phyloP scores from a whole-genome alignment of 2,113 vertebrate genomes.

The Dicentrarchus labrax region DNA sequence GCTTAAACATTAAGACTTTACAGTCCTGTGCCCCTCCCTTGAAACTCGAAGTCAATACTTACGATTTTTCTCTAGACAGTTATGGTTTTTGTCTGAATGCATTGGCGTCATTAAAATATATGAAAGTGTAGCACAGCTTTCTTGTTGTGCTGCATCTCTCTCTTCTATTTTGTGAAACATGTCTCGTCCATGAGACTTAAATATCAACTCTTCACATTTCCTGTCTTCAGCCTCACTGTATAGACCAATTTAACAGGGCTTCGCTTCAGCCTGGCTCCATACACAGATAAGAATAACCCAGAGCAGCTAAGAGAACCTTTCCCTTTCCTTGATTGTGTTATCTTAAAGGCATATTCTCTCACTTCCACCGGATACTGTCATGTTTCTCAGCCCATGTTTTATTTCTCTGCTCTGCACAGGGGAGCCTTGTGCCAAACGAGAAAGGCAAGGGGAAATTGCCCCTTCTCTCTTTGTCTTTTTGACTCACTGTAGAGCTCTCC shows the following conservation, averaged over 20 bases:
- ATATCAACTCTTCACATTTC: conserved; percentile 24
- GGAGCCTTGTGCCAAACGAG: conserved; percentile 34
- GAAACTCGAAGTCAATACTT: neutral
- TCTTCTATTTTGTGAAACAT: conserved; percentile 1
- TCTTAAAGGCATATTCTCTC: conserved; percentile 70
- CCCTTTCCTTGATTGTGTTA: conserved; percentile 53
- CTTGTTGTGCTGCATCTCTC: neutral
- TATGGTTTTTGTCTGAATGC: neutral
- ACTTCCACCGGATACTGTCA: conserved; percentile 64
- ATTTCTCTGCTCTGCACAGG: conserved; percentile 54
- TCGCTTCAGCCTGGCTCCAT: conserved; percentile 49
- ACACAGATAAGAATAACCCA: conserved; percentile 58
- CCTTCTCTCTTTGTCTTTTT: conserved; percentile 42
- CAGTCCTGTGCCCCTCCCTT: neutral
- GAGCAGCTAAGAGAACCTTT: conserved; percentile 54
- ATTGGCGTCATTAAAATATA: neutral
- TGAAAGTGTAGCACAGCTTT: neutral
- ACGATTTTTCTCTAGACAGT: neutral
- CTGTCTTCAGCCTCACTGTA: conserved; percentile 24
- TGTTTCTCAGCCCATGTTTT: conserved; percentile 67
- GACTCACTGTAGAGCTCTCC: conserved; percentile 42
- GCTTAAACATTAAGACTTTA: too few species aligned
- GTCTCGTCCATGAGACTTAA: conserved; percentile 9
- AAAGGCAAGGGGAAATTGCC: conserved; percentile 57
- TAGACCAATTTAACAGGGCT: conserved; percentile 52